phyloP scores from a whole-genome alignment of 2,888 invertebrate species.

The Baccha elongata region DNA sequence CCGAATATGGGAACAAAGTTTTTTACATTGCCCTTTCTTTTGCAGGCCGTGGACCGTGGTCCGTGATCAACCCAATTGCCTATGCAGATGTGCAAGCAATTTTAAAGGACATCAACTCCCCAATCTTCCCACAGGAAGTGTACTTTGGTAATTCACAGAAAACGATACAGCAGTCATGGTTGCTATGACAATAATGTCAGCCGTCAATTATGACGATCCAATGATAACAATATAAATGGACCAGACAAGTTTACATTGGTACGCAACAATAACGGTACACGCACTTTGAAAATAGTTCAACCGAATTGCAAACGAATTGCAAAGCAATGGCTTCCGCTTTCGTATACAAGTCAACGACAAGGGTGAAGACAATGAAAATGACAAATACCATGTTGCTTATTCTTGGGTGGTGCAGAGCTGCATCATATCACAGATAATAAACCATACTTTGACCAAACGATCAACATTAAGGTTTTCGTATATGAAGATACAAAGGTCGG shows the following conservation, averaged over 20 bases:
- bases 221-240: slow-evolving; percentile 96
- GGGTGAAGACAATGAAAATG: slow-evolving; percentile 97
- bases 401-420: slow-evolving; percentile 97
- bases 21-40: slow-evolving; percentile 74
- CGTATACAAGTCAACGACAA: slow-evolving; percentile 97
- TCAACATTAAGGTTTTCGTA: slow-evolving; percentile 95
- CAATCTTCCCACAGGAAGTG: slow-evolving; percentile 97
- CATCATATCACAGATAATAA: slow-evolving; percentile 98
- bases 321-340: slow-evolving; percentile 97
- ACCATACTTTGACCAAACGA: slow-evolving; percentile 95
- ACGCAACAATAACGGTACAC: slow-evolving; percentile 96
- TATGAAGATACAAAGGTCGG: slow-evolving; percentile 96
- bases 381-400: slow-evolving; percentile 98
- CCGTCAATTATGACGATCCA: slow-evolving; percentile 98
- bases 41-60: slow-evolving; percentile 96
- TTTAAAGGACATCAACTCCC: slow-evolving; percentile 97
- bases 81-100: slow-evolving; percentile 99
- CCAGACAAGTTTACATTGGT: slow-evolving; percentile 99
- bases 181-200: slow-evolving; percentile 99
- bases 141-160: slow-evolving; percentile 97
- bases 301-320: slow-evolving; percentile 97
- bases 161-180: slow-evolving; percentile 98
- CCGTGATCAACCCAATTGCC: slow-evolving; percentile 97
- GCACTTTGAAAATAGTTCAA: slow-evolving; percentile 96
- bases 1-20: slow-evolving; percentile 45